Conservation (phyloP, 2,113 vertebrate genomes). For the Marmota monax region DNA sequence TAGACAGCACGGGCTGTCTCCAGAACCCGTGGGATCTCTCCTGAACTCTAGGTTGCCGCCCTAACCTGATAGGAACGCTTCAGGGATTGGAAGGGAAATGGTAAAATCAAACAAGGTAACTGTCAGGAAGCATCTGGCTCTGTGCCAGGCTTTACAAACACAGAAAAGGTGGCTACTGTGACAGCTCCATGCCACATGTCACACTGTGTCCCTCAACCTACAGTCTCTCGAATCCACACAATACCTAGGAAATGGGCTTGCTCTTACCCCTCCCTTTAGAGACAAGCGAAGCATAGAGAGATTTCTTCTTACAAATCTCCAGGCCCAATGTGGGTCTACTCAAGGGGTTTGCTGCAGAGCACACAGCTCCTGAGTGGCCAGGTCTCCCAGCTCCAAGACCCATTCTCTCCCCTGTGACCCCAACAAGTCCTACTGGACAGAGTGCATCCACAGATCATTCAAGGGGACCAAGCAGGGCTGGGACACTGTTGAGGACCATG, state of each 20-base stretch:
- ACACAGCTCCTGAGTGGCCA: background rate
- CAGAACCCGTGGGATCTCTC: background rate
- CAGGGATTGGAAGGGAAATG: background rate
- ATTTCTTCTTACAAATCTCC: background rate
- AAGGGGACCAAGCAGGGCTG: background rate
- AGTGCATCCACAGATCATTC: background rate
- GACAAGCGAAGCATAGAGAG: background rate
- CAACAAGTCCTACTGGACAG: background rate
- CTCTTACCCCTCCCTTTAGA: background rate
- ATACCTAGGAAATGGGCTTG: background rate
- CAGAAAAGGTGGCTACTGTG: accelerated
- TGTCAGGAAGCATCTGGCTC: background rate
- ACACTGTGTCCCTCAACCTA: background rate
- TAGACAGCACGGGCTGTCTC: background rate
- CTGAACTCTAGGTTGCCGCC: background rate
- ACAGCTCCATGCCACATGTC: background rate
- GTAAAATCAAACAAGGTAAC: background rate
- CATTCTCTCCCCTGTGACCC: background rate
- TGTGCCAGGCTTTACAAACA: background rate
- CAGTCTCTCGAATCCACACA: background rate
- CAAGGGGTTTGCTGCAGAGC: background rate
- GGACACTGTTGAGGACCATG: accelerated
- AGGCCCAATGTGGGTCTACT: background rate
- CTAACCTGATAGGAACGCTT: background rate
- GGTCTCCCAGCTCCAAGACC: background rate